phyloP scores from a whole-genome alignment of 2,797 vertebrate species.

The Hypotaenidia philippensis region DNA sequence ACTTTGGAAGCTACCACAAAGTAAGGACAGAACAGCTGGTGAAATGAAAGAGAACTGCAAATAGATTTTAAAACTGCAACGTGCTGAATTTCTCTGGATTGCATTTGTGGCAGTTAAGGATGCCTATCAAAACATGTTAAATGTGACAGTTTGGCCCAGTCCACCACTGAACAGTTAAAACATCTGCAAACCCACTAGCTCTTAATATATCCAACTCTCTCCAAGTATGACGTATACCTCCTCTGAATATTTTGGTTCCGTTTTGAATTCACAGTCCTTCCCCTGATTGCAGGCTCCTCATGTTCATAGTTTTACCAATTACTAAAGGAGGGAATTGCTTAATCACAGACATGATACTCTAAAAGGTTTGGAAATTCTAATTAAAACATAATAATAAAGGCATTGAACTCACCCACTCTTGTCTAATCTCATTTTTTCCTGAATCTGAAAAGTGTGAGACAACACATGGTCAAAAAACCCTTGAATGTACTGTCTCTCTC shows the following conservation, averaged over 20 bases:
- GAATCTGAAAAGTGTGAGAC: neutral
- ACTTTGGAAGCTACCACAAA: neutral
- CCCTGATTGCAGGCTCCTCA: neutral
- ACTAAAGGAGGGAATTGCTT: neutral
- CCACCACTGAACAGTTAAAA: neutral
- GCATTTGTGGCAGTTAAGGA: neutral
- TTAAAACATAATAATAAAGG: neutral
- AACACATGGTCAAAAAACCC: neutral
- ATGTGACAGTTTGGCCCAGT: neutral
- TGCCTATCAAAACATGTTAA: neutral
- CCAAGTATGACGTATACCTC: neutral
- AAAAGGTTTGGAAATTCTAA: neutral
- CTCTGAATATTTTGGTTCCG: neutral
- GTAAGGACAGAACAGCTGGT: conserved; percentile 26
- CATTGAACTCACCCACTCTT: neutral
- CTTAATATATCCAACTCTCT: neutral
- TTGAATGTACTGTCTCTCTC: neutral
- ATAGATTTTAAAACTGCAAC: neutral
- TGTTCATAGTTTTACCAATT: neutral
- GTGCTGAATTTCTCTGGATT: neutral
- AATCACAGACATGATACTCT: neutral
- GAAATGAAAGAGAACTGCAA: neutral
- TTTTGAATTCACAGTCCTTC: neutral
- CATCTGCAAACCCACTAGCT: neutral
- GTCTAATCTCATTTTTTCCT: neutral